Conservation (phyloP, 2,113 vertebrate species). For the Tursiops truncatus region DNA sequence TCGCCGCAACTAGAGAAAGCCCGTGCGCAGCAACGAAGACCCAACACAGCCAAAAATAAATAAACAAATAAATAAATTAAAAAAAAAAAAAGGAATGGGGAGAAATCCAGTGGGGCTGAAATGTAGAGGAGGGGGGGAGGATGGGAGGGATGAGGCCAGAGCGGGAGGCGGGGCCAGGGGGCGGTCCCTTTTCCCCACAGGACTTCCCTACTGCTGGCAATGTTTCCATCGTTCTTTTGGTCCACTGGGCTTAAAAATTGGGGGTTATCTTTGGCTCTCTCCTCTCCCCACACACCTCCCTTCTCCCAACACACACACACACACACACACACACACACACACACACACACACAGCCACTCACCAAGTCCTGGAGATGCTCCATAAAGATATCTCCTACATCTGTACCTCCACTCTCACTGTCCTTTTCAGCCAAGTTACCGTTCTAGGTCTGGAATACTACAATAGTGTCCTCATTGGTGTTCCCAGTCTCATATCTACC, state of each 20-base stretch:
- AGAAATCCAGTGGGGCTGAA: neutral
- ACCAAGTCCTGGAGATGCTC: neutral
- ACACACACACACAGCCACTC: neutral
- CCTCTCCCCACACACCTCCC: neutral
- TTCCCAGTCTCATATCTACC: neutral
- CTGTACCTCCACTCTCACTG: neutral
- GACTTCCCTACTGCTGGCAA: neutral
- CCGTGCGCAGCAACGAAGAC: no score
- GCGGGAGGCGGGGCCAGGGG: no score
- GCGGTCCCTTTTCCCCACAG: neutral
- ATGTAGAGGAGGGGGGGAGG: fast-evolving
- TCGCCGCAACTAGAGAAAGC: no score
- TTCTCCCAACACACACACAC: neutral
- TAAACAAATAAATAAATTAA: no score
- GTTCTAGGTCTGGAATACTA: neutral
- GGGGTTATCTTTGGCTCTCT: neutral
- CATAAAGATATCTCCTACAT: neutral
- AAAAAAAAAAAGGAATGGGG: neutral
- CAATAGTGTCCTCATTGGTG: fast-evolving
- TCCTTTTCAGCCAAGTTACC: neutral
- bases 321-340: neutral
- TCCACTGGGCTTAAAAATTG: neutral
- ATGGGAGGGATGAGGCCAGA: neutral
- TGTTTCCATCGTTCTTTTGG: neutral
- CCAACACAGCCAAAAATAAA: no score